Percentiles rank a stretch among this genome's conserved stretches.
These are phyloP conservation scores for Muricea muricata DNA, from an alignment of 92 coral and sea anemone species.

Conservation along the genomic window DNA sequence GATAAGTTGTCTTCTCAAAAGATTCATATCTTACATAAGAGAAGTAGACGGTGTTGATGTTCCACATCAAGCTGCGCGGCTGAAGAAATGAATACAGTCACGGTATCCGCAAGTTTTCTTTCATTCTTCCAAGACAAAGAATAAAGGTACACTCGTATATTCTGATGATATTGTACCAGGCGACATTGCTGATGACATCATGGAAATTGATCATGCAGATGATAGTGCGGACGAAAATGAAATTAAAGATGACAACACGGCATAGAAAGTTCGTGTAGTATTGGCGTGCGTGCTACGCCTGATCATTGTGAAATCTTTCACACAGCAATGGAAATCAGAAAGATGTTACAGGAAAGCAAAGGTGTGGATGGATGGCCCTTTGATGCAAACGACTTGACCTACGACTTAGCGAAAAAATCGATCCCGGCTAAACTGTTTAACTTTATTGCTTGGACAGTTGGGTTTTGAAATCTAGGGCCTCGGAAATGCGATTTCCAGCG, in stretches of 20 bases:
- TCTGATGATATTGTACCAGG: neutral
- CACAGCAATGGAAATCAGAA: too few relatives aligned
- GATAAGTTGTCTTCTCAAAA: neutral
- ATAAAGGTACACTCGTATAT: neutral
- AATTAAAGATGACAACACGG: neutral
- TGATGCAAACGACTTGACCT: neutral
- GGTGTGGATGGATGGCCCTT: neutral
- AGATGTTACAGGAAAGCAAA: neutral
- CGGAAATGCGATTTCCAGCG: too few relatives aligned
- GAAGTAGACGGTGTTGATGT: neutral
- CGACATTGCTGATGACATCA: neutral
- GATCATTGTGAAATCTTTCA: neutral
- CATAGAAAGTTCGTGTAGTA: neutral
- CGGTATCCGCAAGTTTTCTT: constrained; percentile 1
- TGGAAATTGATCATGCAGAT: neutral
- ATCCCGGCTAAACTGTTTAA: neutral
- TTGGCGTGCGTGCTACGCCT: neutral
- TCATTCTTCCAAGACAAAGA: neutral
- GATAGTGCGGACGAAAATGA: constrained; percentile 3
- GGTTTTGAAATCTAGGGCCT: too few relatives aligned
- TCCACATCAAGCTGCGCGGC: neutral
- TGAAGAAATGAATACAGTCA: neutral
- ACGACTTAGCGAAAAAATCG: neutral
- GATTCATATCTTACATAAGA: neutral
- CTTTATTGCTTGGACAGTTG: constrained; percentile 3